Evolutionary conservation across 2,113 vertebrate species (phyloP).

Genomic region (Calidris pygmaea): DNA sequence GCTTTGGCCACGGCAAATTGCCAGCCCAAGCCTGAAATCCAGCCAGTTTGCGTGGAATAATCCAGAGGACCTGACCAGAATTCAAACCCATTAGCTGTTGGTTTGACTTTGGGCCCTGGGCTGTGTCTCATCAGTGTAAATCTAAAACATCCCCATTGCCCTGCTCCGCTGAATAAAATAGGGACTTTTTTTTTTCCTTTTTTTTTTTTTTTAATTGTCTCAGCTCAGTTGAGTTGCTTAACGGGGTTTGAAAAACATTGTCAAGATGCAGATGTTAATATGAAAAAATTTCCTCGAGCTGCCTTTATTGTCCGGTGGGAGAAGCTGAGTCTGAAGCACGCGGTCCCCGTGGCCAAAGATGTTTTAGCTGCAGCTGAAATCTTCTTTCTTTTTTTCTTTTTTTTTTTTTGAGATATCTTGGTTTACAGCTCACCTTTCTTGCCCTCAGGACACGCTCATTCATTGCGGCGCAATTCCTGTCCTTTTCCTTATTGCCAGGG

Average conservation of each 20-base stretch:
- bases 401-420: background rate
- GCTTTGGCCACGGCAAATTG: background rate
- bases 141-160: conserved; percentile 10
- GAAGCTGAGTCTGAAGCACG: background rate
- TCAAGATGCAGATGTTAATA: conserved; percentile 16
- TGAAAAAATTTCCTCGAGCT: background rate
- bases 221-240: background rate
- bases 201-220: background rate
- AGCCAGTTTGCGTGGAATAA: background rate
- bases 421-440: background rate
- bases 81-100: background rate
- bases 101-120: background rate
- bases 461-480: background rate
- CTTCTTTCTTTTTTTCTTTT: background rate
- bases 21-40: background rate
- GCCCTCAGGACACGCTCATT: background rate
- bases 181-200: background rate
- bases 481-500: background rate
- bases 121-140: conserved; percentile 1
- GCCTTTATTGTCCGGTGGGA: background rate
- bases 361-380: background rate
- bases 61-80: background rate
- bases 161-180: background rate
- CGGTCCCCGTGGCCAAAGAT: background rate
- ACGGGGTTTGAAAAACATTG: background rate